Percentiles rank a stretch among this genome's conserved stretches.
These are phyloP conservation scores for Leucosticte australis DNA, from an alignment of 2,113 vertebrate genomes.

Conservation along the genomic window DNA sequence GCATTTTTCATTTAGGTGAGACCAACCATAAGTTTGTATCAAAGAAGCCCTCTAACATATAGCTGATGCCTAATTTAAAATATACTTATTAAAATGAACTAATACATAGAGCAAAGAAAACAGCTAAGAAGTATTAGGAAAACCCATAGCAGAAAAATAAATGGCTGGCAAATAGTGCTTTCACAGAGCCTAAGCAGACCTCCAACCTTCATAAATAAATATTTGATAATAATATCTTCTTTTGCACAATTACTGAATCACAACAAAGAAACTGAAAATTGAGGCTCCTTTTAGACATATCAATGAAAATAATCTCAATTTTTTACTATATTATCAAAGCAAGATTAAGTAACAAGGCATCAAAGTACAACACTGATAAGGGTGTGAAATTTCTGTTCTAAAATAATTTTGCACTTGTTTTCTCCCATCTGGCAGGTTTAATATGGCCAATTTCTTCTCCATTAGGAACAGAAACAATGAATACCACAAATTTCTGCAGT, in stretches of 20 bases:
- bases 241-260: background rate
- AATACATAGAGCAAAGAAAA: background rate
- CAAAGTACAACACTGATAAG: background rate
- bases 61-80: background rate
- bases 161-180: background rate
- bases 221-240: background rate
- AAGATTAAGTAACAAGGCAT: background rate
- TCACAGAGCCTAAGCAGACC: background rate
- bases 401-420: background rate
- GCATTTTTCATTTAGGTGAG: background rate
- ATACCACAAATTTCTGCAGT: background rate
- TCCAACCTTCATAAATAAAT: background rate
- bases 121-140: background rate
- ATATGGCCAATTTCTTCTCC: background rate
- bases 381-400: background rate
- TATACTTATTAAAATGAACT: background rate
- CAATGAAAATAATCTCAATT: background rate
- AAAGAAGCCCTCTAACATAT: background rate
- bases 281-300: background rate
- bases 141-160: background rate
- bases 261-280: background rate
- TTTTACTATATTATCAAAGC: background rate
- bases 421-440: background rate
- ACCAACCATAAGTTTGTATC: background rate
- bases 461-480: background rate